Evolutionary conservation across 35 echinoderm and acorn worm genomes (phyloP), one percentile per base, ranked within the genome.

Genomic region (Anneissia japonica): DNA sequence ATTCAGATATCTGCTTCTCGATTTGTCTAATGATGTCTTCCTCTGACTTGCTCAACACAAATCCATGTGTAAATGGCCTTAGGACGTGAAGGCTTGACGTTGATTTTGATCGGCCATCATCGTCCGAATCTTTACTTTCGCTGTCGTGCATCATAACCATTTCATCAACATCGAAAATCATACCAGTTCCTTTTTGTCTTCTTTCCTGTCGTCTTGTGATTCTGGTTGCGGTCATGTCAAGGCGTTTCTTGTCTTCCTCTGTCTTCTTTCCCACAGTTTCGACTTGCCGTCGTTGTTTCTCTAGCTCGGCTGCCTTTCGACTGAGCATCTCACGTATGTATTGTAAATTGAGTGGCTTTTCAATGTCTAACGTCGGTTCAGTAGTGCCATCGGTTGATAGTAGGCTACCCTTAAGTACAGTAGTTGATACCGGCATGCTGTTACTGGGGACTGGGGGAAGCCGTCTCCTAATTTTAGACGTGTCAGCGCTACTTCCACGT

Each of bases 11-110:
- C 46, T 99, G 96, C 55, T 84, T 91, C 79, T 99, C 96, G 31
- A 99, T 99, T 85, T 99, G 92, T 36, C 88, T 46, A 35, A 99
- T 92, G 32, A 99, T 99, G 32, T 99, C 96, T 35, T 99, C 96
- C 75, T 99, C 96, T 33, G 96, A 99, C 75, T 99, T 99, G 21
- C 92, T 94, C 36, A 97, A 64, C 19, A 16, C 9, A 26, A 64
- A 64, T 64, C 51, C 51, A 64, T 23, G 51, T 26, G 51, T 19
- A 26, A 64, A 64, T 9, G 51, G 51, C 26, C 51, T 64, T 64
- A 64, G 19, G 19, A 64, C 51, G 51, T 64, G 10, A 26, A 64
- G 51, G 21, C 21, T 26, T 64, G 51, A 64, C 51, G 26, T 64
- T 23, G 51, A 64, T 64, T 64, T 64, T 64, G 51, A 64, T 12